Evolutionary conservation across 2,888 invertebrate genomes (phyloP).

Genomic region (Scrobipalpa atriplicella): DNA sequence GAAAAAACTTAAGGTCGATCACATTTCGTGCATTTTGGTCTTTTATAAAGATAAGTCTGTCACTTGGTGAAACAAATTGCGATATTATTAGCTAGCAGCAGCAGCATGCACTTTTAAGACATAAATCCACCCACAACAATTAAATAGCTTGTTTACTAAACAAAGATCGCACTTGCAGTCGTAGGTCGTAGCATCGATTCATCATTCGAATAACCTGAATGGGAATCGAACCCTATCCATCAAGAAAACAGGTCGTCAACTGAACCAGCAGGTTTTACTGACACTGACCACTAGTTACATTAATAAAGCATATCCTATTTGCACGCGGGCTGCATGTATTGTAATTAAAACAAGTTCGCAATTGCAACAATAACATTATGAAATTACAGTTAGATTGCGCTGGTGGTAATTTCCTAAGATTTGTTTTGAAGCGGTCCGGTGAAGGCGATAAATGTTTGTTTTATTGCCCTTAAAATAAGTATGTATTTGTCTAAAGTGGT

Average conservation of each 20-base stretch:
- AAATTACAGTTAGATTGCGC: background rate
- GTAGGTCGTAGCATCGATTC: background rate
- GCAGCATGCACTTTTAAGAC: too few species aligned
- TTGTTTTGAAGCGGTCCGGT: background rate
- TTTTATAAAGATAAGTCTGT: too few species aligned
- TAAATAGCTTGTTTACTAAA: too few species aligned
- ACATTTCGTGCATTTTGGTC: too few species aligned
- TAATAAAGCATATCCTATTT: background rate
- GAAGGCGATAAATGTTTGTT: background rate
- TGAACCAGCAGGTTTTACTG: background rate
- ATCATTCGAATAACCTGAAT: background rate
- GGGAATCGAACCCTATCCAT: background rate
- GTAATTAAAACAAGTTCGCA: background rate
- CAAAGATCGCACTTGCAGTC: too few species aligned
- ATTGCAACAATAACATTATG: slow-evolving; percentile 7
- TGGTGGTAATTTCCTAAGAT: background rate
- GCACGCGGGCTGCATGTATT: background rate
- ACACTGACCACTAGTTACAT: background rate
- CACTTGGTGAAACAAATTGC: too few species aligned
- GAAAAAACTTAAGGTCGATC: too few species aligned
- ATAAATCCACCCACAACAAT: too few species aligned
- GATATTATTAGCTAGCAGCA: background rate
- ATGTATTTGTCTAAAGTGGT: background rate
- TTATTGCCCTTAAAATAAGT: background rate
- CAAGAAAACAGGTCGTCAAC: background rate